Base-by-base conservation (phyloP, 2,113 vertebrate genomes). In the Rostratula benghalensis region DNA sequence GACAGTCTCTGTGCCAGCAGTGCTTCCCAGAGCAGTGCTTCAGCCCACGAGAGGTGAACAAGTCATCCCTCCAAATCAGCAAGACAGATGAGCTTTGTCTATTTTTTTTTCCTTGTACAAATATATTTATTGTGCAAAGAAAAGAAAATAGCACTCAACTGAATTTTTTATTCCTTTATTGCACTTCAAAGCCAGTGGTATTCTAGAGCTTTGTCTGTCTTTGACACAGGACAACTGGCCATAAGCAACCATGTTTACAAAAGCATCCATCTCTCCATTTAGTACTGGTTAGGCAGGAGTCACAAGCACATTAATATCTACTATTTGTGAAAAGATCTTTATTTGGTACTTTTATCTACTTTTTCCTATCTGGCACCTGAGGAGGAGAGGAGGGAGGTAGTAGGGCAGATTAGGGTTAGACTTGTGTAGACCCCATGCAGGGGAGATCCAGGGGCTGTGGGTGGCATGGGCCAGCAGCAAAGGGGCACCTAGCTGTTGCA, bases 401-500 rank as follows among this genome's bases (percentile, higher is more conserved):
- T 9, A 14, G 27, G 41, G 21, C 31, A 71, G 22, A 31, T 0
- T 0, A 39, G 15, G 17, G 33, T 54, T 68, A 60, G 69, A 53
- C 0, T 0, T 24, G 12, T 0, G 0, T 11, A 68, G 41, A 64
- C 21, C 3, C 8, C 35, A 4, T 13, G 15, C 18, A 16, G 17
- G 35, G 27, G 17, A 5, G 12, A n/a, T 41, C 14, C 24, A 39
- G 41, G n/a, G n/a, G 14, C 18, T 28, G 14, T 31, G 41, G n/a
- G 35, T 48, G 35, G 15, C 23, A 23, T 22, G 41, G 27, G 22
- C 12, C 31, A 17, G 25, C 0, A 3, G n/a, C 35, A 50, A 86
- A 68, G 24, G 24, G 45, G 21, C 20, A 18, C 30, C 1, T 54
- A 30, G 28, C 28, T 43, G 39, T 22, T 22, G 28, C 1, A 6